Base-by-base conservation (phyloP, 2,888 invertebrate species). In the Aphelenchoides bicaudatus region DNA sequence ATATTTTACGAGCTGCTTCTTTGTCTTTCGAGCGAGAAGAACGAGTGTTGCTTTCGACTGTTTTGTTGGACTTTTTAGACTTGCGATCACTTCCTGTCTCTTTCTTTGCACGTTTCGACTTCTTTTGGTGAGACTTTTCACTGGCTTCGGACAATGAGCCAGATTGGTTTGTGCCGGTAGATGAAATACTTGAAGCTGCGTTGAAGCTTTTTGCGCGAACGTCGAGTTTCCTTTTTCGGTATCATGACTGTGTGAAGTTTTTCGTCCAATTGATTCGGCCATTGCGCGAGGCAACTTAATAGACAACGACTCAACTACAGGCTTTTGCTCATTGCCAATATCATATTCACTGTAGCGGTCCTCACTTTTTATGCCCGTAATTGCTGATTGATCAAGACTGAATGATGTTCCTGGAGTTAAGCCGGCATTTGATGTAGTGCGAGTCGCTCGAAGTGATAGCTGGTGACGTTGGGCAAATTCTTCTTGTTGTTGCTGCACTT, bases 401-500 rank as follows among this genome's bases (percentile, higher is more conserved):
- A 25, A 25, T 8, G 43, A 19, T n/a, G 16, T 43, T n/a, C n/a
- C 10, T 25, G 43, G 23, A 8, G 16, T 19, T n/a, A n/a, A n/a
- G n/a, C n/a, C n/a, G n/a, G n/a, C n/a, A n/a, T n/a, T n/a, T n/a
- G n/a, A n/a, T 8, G 25, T 25, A 10, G 43, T 19, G 10, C 43
- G 43, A 6, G n/a, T 8, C 25, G 16, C 21, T 10, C 43, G 43
- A 8, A 25, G 8, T 10, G 43, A 25, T 6, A 51, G 34, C 28
- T 51, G 52, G 25, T 34, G 31, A 10, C 37, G 52, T 51, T 51
- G 52, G 34, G 37, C 37, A 19, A 37, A 31, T 39, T 51, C 37
- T 27, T 39, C 19, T 30, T 51, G 23, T 29, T 52, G 52, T 30
- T 51, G 52, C 21, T 51, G 38, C 3, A 51, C 21, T 23, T 51